Percentiles rank a stretch among this genome's conserved stretches.
Evolutionary conservation across 2,888 invertebrate genomes (phyloP).

Genomic region (Apotomis betuletana): DNA sequence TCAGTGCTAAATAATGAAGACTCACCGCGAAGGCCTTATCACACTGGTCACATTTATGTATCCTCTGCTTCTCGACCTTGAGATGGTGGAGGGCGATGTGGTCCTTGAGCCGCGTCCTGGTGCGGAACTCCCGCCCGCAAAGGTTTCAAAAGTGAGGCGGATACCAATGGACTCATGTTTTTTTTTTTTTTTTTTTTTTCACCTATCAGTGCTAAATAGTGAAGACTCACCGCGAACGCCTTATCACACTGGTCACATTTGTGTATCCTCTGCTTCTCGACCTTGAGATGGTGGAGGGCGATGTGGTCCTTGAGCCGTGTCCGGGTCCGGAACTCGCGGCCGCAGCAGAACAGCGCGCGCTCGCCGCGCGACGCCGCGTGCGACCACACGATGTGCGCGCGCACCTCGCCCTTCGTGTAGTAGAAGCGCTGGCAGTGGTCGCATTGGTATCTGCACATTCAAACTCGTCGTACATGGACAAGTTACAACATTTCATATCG

Average conservation of each 20-base stretch:
- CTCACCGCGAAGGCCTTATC: slow-evolving; percentile 57
- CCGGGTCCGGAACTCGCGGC: slow-evolving; percentile 59
- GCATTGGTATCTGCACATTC: slow-evolving; percentile 55
- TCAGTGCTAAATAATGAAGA: no score
- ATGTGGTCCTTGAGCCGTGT: slow-evolving; percentile 53
- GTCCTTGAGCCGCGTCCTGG: slow-evolving; percentile 52
- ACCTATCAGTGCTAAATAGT: no score
- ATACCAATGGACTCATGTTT: no score
- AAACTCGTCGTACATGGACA: not conserved
- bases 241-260: slow-evolving; percentile 55
- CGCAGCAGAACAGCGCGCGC: slow-evolving; percentile 57
- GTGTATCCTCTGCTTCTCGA: slow-evolving; percentile 47
- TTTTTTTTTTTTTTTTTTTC: no score
- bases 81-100: slow-evolving; percentile 52
- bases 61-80: slow-evolving; percentile 46
- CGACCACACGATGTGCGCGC: slow-evolving; percentile 62
- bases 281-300: slow-evolving; percentile 47
- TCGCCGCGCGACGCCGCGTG: slow-evolving; percentile 52
- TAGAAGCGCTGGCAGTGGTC: slow-evolving; percentile 59
- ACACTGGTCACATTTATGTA: slow-evolving; percentile 53
- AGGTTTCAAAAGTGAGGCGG: no score
- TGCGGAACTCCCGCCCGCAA: slow-evolving; percentile 61
- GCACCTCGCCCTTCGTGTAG: slow-evolving; percentile 62
- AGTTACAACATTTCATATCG: not conserved
- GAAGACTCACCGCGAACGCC: slow-evolving; percentile 52